Percentiles rank a stretch among this genome's conserved stretches.
Evolutionary conservation across 2,888 invertebrate species (phyloP).

Genomic region (Apodemia mormo): DNA sequence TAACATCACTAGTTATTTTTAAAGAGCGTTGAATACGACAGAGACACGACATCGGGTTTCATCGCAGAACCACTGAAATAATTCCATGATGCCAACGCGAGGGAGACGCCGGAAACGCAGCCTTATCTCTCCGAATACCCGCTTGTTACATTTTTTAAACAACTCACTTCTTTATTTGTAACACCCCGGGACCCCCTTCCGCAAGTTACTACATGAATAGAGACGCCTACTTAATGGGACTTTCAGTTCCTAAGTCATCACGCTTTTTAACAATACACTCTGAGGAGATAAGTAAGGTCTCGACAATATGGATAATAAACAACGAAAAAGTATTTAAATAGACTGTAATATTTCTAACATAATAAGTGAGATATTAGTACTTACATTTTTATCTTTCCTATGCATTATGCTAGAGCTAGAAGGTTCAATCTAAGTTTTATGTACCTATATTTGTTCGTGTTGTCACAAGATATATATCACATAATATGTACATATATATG

Average conservation of each 20-base stretch:
- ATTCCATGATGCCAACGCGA: slow-evolving; percentile 58
- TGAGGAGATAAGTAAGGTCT: slow-evolving; percentile 70
- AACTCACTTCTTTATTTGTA: slow-evolving; percentile 80
- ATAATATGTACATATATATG: too few species aligned
- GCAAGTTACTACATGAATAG: slow-evolving; percentile 76
- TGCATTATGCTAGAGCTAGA: too few species aligned
- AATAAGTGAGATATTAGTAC: background rate
- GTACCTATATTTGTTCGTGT: too few species aligned
- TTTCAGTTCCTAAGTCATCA: slow-evolving; percentile 81
- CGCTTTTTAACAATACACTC: slow-evolving; percentile 75
- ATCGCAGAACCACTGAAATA: slow-evolving; percentile 79
- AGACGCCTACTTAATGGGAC: slow-evolving; percentile 75
- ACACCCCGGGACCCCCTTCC: slow-evolving; percentile 51
- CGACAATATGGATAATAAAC: slow-evolving; percentile 74
- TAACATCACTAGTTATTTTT: slow-evolving; percentile 69
- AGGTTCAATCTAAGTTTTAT: too few species aligned
- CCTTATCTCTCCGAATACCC: slow-evolving; percentile 79
- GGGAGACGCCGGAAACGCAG: slow-evolving; percentile 76
- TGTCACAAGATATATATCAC: too few species aligned
- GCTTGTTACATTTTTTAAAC: slow-evolving; percentile 80
- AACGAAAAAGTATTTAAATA: slow-evolving; percentile 57
- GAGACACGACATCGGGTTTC: slow-evolving; percentile 72
- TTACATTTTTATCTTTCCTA: background rate
- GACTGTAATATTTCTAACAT: background rate
- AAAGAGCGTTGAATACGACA: slow-evolving; percentile 78